phyloP scores from a whole-genome alignment of 92 coral and sea anemone species.

The Paragorgia papillata region DNA sequence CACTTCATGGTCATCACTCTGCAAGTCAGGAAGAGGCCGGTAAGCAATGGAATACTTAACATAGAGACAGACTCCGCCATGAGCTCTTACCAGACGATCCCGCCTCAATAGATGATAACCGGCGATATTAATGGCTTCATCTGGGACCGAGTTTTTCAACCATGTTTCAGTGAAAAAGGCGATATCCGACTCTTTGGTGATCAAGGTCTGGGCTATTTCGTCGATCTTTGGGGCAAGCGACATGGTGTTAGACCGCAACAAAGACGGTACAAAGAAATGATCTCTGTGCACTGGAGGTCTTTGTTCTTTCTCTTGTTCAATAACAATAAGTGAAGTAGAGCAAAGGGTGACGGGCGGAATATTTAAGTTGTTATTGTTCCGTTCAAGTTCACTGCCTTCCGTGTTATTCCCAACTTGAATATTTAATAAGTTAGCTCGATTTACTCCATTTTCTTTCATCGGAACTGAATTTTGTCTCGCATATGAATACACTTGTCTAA shows the following conservation, averaged over 20 bases:
- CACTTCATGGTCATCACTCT: constrained; percentile 55
- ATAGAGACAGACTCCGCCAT: neutral
- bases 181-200: neutral
- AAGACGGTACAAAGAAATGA: too few species aligned
- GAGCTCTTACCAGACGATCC: neutral
- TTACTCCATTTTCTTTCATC: constrained; percentile 12
- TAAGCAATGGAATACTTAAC: constrained; percentile 48
- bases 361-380: too few species aligned
- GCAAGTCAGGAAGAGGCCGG: constrained; percentile 37
- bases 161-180: constrained; percentile 10
- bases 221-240: constrained; percentile 3
- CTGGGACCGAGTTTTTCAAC: neutral
- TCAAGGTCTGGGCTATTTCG: neutral
- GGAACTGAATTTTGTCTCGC: constrained; percentile 17
- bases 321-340: too few species aligned
- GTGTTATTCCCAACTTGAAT: constrained; percentile 14
- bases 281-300: too few species aligned
- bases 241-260: neutral
- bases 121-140: constrained; percentile 3
- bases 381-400: constrained; percentile 6
- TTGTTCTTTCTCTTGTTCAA: too few species aligned
- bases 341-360: too few species aligned
- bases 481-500: constrained; percentile 20
- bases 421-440: constrained; percentile 31
- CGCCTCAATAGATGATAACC: constrained; percentile 6